These are phyloP conservation scores for Antedon mediterranea DNA, from an alignment of 53 echinoderm and acorn worm species.

Conservation along the genomic window DNA sequence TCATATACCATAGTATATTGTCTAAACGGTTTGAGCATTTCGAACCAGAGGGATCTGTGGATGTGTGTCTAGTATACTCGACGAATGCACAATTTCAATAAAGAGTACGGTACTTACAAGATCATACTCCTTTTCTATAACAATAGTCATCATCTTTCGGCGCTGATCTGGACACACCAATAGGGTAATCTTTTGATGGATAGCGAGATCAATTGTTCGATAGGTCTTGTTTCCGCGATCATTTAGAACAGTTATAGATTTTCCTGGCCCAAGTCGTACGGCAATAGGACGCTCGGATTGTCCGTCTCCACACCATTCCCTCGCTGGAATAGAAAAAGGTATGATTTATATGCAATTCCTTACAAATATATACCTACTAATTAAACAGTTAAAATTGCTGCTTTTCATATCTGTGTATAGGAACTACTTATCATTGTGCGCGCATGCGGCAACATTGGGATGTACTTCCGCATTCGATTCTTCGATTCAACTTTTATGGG, in stretches of 20 bases:
- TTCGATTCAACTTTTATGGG: too few species aligned
- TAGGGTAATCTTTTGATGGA: constrained; percentile 51
- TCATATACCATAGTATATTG: too few species aligned
- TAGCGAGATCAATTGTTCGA: constrained; percentile 65
- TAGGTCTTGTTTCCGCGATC: constrained; percentile 71
- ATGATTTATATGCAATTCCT: background rate
- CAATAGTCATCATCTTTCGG: constrained; percentile 42
- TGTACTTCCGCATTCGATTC: too few species aligned
- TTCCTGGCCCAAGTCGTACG: constrained; percentile 67
- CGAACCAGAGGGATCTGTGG: too few species aligned
- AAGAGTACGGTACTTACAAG: constrained; percentile 12
- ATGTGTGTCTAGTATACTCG: too few species aligned
- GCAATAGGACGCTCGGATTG: constrained; percentile 53
- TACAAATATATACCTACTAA: too few species aligned
- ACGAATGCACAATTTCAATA: too few species aligned
- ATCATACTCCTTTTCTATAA: constrained; percentile 86
- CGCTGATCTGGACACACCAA: constrained; percentile 61
- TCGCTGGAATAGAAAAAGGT: constrained; percentile 20
- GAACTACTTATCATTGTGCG: too few species aligned
- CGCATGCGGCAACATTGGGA: too few species aligned
- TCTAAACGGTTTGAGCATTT: too few species aligned
- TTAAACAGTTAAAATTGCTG: too few species aligned
- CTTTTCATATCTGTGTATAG: too few species aligned
- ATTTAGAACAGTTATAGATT: constrained; percentile 46
- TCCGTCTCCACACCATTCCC: constrained; percentile 79